Percentiles rank a stretch among this genome's conserved stretches.
These are phyloP conservation scores for Scaptomyza polygonia DNA, from an alignment of 2,888 invertebrate species.

Conservation along the genomic window DNA sequence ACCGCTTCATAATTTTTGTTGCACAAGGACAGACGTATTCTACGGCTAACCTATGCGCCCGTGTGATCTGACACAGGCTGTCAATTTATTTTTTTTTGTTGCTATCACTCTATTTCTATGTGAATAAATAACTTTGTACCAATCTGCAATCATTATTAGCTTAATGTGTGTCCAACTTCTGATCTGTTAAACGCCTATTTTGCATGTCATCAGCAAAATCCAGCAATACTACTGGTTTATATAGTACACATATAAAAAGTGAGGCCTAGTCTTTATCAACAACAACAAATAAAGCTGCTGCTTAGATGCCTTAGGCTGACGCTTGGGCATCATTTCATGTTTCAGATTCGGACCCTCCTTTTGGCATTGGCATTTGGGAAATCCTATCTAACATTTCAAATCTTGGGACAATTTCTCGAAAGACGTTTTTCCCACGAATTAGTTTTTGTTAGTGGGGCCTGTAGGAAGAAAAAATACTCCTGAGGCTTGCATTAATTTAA, in stretches of 20 bases:
- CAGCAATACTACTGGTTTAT: background rate
- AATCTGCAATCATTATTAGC: conserved; percentile 29
- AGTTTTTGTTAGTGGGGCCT: conserved; percentile 28
- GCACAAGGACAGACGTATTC: too few relatives aligned
- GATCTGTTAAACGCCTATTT: conserved; percentile 47
- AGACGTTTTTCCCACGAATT: conserved; percentile 57
- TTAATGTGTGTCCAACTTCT: conserved; percentile 15
- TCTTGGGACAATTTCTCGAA: conserved; percentile 57
- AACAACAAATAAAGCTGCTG: conserved; percentile 45
- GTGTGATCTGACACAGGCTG: too few relatives aligned
- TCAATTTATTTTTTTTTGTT: too few relatives aligned
- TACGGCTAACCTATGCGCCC: too few relatives aligned
- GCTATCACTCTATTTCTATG: background rate
- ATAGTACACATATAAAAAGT: conserved; percentile 1
- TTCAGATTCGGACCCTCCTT: conserved; percentile 19
- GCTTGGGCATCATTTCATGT: conserved; percentile 29
- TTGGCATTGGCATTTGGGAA: conserved; percentile 23
- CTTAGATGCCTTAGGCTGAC: conserved; percentile 37
- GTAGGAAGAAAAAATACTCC: conserved; percentile 48
- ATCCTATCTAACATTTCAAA: conserved; percentile 58
- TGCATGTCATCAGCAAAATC: conserved; percentile 49
- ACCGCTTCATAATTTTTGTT: too few relatives aligned
- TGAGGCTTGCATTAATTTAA: conserved; percentile 78
- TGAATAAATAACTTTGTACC: background rate
- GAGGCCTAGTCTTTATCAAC: conserved; percentile 15